Base-by-base conservation (phyloP, 2,113 vertebrate species). In the Pogonocichla stellata region DNA sequence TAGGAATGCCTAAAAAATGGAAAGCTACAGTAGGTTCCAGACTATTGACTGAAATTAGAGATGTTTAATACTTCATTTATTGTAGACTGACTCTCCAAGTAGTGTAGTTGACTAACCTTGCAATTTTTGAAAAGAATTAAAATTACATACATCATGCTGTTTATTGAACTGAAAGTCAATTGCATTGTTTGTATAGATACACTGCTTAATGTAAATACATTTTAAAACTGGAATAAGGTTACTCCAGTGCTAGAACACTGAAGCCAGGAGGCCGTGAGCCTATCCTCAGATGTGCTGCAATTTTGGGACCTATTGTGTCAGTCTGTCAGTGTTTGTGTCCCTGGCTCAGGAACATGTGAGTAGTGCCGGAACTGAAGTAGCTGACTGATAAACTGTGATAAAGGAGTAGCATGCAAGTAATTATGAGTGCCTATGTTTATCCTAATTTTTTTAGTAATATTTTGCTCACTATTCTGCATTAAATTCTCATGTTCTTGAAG, bases 1-100 rank as follows among this genome's bases (percentile, higher is more conserved):
- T 56, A 62, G 72, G 47, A 79, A 51, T 85, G 80, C 65, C 61
- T 75, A 48, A 94, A 93, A 96, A 81, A n/a, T 84, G 72, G 72
- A 94, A 91, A 84, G 40, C 65, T 81, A 9, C 47, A 23, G 60
- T 47, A 50, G 22, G 62, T 93, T 90, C 22, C 42, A 50, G 89
- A 48, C 70, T 86, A 45, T 74, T 89, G 61, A 67, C 73, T 86
- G 86, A 91, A 86, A 89, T 91, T 60, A 71, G 48, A 57, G 48
- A 45, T 67, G 12, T 64, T 91, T 84, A 88, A 62, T 93, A 54
- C 51, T 86, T 91, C 29, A 20, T 56, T 90, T 84, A 57, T 90
- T 94, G 42, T 19, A 66, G 40, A 60, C 54, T 47, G 64, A 33
- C 12, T 86, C 62, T 57, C 20, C 24, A 33, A 75, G 31, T 60